Percentiles rank a stretch among this genome's conserved stretches.
Conservation (phyloP, 1,140 invertebrate species). For the Microplitis demolitor region DNA sequence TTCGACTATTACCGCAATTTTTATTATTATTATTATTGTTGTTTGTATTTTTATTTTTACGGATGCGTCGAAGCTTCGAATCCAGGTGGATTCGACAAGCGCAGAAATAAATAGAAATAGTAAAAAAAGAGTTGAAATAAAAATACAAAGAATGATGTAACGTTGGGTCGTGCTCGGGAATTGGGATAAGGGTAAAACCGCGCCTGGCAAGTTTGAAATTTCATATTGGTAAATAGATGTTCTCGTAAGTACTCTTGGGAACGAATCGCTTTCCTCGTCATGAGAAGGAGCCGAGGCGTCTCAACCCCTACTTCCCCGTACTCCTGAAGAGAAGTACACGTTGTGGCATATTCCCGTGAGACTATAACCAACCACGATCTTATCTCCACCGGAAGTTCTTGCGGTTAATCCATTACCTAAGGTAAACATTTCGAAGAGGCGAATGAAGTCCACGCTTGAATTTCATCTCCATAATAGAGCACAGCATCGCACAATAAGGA, state of each 20-base stretch:
- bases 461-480: slow-evolving; percentile 45
- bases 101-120: background rate
- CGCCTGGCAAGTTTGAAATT: slow-evolving; percentile 14
- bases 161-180: background rate
- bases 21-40: too few species aligned
- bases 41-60: too few species aligned
- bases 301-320: too few species aligned
- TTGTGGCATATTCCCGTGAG: slow-evolving; percentile 17
- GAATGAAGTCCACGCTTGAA: slow-evolving; percentile 49
- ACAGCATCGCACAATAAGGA: background rate
- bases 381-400: slow-evolving; percentile 16
- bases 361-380: slow-evolving; percentile 7
- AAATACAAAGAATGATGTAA: background rate
- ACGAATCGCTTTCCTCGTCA: slow-evolving; percentile 18
- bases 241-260: slow-evolving; percentile 20
- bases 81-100: background rate
- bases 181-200: background rate
- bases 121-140: background rate
- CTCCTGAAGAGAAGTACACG: background rate
- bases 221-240: slow-evolving; percentile 24
- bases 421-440: slow-evolving; percentile 30
- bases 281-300: slow-evolving; percentile 2
- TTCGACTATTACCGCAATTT: too few species aligned
- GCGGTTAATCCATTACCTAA: slow-evolving; percentile 32
- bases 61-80: too few species aligned